These are phyloP conservation scores for Parambassis ranga DNA, from an alignment of 2,797 vertebrate genomes.

Conservation along the genomic window DNA sequence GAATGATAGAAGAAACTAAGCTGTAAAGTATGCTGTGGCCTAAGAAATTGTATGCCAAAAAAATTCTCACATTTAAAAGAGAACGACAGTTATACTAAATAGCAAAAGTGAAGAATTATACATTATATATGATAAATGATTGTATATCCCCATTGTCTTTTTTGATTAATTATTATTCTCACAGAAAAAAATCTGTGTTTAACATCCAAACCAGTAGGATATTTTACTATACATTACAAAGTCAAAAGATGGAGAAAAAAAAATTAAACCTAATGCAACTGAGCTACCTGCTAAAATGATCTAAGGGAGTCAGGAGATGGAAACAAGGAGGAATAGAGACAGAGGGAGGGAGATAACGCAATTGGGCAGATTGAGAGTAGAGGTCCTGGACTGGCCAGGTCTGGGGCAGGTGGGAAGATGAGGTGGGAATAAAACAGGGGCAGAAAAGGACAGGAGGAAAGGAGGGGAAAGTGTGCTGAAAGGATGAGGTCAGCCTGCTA, in stretches of 20 bases:
- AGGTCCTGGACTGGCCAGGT: slow-evolving; percentile 31
- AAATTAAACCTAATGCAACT: slow-evolving; percentile 22
- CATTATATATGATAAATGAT: no score
- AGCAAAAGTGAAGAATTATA: no score
- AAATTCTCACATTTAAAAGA: background rate
- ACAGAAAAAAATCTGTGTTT: slow-evolving; percentile 41
- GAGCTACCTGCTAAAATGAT: background rate
- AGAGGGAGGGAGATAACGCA: background rate
- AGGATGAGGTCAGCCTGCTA: slow-evolving; percentile 12
- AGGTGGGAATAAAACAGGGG: slow-evolving; percentile 16
- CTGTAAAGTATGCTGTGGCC: background rate
- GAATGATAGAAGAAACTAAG: slow-evolving; percentile 18
- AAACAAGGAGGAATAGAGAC: background rate
- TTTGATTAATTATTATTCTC: no score
- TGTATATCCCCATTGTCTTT: background rate
- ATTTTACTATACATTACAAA: slow-evolving; percentile 35
- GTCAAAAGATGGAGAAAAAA: slow-evolving; percentile 30
- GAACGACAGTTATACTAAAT: background rate
- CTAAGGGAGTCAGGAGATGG: background rate
- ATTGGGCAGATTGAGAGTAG: slow-evolving; percentile 44
- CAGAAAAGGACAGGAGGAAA: slow-evolving; percentile 7
- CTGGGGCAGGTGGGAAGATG: slow-evolving; percentile 29
- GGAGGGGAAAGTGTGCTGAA: background rate
- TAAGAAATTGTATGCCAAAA: background rate
- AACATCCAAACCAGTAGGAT: slow-evolving; percentile 54